Percentiles rank a stretch among this genome's conserved stretches.
Evolutionary conservation across 2,888 invertebrate genomes (phyloP).

Genomic region (Chorisops tibialis): DNA sequence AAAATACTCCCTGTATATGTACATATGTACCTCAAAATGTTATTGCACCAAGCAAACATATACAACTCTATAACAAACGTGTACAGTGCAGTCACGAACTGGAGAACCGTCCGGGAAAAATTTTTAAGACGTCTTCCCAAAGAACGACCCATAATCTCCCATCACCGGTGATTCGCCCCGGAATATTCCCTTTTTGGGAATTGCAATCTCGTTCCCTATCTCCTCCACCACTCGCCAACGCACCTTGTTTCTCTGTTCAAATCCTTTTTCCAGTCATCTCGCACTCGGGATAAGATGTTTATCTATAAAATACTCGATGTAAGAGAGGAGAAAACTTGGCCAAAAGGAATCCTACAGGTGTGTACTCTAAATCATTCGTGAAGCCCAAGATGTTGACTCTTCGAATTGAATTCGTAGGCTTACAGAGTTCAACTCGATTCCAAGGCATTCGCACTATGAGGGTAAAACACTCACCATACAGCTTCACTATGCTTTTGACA

Average conservation of each 20-base stretch:
- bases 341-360: slow-evolving; percentile 31
- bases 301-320: slow-evolving; percentile 7
- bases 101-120: too few relatives aligned
- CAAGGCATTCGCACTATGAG: too few relatives aligned
- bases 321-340: not conserved
- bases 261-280: too few relatives aligned
- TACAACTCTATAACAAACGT: too few relatives aligned
- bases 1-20: too few relatives aligned
- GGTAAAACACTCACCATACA: too few relatives aligned
- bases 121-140: not conserved
- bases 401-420: slow-evolving; percentile 11
- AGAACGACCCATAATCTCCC: slow-evolving; percentile 7
- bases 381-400: slow-evolving; percentile 4
- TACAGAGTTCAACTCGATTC: not conserved
- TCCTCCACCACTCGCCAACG: too few relatives aligned
- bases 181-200: not conserved
- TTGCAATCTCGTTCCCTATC: too few relatives aligned
- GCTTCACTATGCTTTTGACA: not conserved
- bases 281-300: not conserved
- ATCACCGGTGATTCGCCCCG: slow-evolving; percentile 4
- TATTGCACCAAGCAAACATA: too few relatives aligned
- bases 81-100: too few relatives aligned
- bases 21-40: too few relatives aligned
- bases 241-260: too few relatives aligned
- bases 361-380: slow-evolving; percentile 31